phyloP scores from a whole-genome alignment of 1,140 invertebrate genomes.

The Apis laboriosa region DNA sequence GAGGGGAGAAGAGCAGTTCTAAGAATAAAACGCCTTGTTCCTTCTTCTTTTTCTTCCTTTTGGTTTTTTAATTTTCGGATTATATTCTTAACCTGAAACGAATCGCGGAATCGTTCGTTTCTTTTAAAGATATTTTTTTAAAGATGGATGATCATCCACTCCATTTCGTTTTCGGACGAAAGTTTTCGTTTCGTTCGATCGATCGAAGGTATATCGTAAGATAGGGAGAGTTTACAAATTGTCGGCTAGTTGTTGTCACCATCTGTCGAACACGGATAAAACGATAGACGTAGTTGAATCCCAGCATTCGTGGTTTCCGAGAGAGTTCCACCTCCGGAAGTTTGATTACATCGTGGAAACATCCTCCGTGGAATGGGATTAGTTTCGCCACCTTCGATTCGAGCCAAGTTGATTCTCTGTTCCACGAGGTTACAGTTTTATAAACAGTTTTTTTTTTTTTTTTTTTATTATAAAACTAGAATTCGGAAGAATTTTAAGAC shows the following conservation, averaged over 20 bases:
- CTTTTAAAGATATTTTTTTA: too few species aligned
- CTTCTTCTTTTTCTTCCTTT: too few species aligned
- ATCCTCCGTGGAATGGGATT: conserved; percentile 41
- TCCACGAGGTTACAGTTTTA: neutral
- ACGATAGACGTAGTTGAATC: conserved; percentile 20
- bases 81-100: too few species aligned
- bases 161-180: neutral
- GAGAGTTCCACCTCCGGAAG: conserved; percentile 51
- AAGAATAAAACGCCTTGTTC: too few species aligned
- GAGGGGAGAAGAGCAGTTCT: too few species aligned
- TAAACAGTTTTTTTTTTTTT: neutral
- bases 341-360: conserved; percentile 59
- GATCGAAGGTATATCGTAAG: neutral
- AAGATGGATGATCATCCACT: too few species aligned
- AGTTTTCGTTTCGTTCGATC: conserved; percentile 18
- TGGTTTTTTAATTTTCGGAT: too few species aligned
- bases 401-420: conserved; percentile 7
- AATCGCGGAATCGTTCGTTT: too few species aligned
- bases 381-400: conserved; percentile 59
- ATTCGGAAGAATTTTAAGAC: too few species aligned
- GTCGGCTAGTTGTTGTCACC: conserved; percentile 38
- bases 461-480: too few species aligned
- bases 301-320: conserved; percentile 44
- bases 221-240: conserved; percentile 40
- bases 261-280: conserved; percentile 29